Evolutionary conservation across 1,140 invertebrate genomes (phyloP), one percentile per base, ranked within the genome.

Genomic region (Mycetomoellerius zeteki): DNA sequence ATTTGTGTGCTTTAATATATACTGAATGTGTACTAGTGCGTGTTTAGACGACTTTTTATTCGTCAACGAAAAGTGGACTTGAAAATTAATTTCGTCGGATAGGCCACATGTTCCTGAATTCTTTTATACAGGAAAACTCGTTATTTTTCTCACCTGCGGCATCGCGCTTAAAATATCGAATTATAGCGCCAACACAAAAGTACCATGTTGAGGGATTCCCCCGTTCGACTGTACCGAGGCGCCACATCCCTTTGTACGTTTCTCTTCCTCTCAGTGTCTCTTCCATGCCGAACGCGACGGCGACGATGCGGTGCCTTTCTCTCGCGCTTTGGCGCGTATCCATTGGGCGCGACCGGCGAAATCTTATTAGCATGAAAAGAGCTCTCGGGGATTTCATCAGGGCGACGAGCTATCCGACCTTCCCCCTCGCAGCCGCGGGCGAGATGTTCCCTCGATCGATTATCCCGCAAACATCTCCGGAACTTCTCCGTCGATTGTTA

Each of bases 321-420:
- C 54, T 56, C 85, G 64, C 64, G 43, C 65, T 86, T 72, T 72
- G 43, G 56, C 64, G 77, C 77, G 77, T 86, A 82, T 86, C 77
- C 77, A 50, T 62, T 72, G 77, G 85, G 21, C 85, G 76, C 85
- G 54, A 80, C 76, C 76, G 65, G 24, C 67, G 86, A 87, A 76
- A 89, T 89, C 88, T 89, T 89, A 89, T 89, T 89, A 89, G 88
- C 88, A 89, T 89, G 76, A 89, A 87, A 89, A 89, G 86, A 76
- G 88, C 86, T 87, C 86, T 87, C 72, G 65, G 77, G 88, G 85
- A 89, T 89, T 87, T 84, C 77, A 73, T 81, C 75, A 73, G 76
- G 58, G 60, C 77, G 75, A 86, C 78, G 78, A 86, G 67, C 37
- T 60, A 86, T 82, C 77, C 64, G 37, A 24, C 54, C 67, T 19